Base-by-base conservation (phyloP, 2,113 vertebrate genomes). In the Cinclus cinclus region DNA sequence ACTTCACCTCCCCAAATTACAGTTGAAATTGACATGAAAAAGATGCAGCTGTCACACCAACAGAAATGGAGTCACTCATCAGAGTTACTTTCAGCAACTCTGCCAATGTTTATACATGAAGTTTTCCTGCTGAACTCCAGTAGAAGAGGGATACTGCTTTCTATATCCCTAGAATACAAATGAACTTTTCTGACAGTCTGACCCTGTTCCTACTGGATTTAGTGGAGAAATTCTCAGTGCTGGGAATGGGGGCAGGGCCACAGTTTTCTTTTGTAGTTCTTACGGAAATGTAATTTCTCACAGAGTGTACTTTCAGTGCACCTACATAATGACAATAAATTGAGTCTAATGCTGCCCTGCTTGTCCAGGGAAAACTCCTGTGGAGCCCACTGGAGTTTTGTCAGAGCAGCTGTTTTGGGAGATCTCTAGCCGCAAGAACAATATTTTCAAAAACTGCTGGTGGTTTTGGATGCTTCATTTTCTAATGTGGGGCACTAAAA, bases 101-200 rank as follows among this genome's bases (percentile, higher is more conserved):
- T 97, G 90, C 90, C 97, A 97, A 91, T 95, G 91, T 97, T 95
- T 97, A 83, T 96, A 94, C 65, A 53, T 88, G 11, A 90, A 82
- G 82, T 92, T 96, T 96, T 94, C 60, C 70, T 89, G 52, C 78
- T 89, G 87, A 94, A 94, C 81, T 91, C 83, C 95, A 94, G n/a
- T 86, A 42, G 92, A 94, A 60, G 75, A 96, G 90, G 96, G 90
- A 93, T 95, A 90, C 31, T 83, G 24, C 89, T 97, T 94, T 81
- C 58, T 93, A 59, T 96, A 97, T 97, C 96, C 90, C 91, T 96
- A 88, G 83, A 96, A 97, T 76, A 90, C 67, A 95, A 96, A 89
- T 79, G n/a, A 95, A 89, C 80, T 67, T 93, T 62, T 89, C 92
- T 93, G 75, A 81, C 68, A 60, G 64, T 74, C 79, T 91, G 78